These are phyloP conservation scores for Cordilura impudica DNA, from an alignment of 2,888 invertebrate genomes.

Conservation along the genomic window DNA sequence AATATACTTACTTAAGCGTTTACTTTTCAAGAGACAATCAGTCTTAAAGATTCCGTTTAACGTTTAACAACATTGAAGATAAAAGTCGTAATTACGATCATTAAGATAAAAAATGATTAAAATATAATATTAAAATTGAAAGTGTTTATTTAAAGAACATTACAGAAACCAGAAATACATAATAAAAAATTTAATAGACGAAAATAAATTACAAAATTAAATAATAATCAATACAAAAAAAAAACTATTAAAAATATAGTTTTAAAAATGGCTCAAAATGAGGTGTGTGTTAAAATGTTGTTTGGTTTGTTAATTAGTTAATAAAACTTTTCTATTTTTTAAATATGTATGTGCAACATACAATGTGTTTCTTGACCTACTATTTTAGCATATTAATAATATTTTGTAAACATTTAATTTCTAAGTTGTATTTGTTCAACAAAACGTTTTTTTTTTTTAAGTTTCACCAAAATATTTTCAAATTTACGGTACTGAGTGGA, in stretches of 20 bases:
- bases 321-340: not conserved
- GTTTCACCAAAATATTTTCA: conserved; percentile 48
- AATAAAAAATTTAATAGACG: not conserved
- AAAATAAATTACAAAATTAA: not conserved
- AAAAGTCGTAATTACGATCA: conserved; percentile 14
- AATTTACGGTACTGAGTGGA: conserved; percentile 61
- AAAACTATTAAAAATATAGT: not conserved
- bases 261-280: conserved; percentile 42
- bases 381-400: conserved; percentile 38
- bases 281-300: conserved; percentile 42
- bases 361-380: conserved; percentile 52
- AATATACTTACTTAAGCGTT: conserved; percentile 56
- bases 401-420: conserved; percentile 42
- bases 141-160: not conserved
- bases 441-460: conserved; percentile 24
- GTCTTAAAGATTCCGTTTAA: conserved; percentile 75
- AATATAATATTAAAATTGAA: conserved; percentile 25
- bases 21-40: conserved; percentile 67
- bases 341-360: not conserved
- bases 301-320: not conserved
- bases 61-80: conserved; percentile 68
- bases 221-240: not conserved
- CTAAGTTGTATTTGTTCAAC: not conserved
- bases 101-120: conserved; percentile 36
- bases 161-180: not conserved